A percentile compares a stretch with the other conserved stretches of the same genome.
phyloP scores from a whole-genome alignment of 2,113 vertebrate species.

The Lamprotornis superbus region DNA sequence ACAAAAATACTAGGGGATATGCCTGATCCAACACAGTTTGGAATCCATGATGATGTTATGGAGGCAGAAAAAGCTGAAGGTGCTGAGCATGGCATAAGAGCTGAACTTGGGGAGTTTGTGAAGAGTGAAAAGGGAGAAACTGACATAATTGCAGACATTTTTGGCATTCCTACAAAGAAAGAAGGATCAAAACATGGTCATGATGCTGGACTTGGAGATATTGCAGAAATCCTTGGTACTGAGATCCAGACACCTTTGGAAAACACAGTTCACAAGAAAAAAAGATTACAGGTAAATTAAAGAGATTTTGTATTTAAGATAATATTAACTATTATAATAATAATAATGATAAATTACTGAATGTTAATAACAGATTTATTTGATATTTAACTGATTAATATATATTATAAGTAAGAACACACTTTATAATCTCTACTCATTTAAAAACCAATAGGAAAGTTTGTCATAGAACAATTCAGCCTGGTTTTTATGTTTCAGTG shows the following conservation, averaged over 20 bases:
- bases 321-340: background rate
- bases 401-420: background rate
- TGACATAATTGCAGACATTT: constrained; percentile 87
- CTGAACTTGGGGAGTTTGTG: constrained; percentile 82
- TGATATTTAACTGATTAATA: background rate
- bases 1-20: constrained; percentile 97
- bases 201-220: constrained; percentile 91
- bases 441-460: background rate
- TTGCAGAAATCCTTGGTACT: constrained; percentile 86
- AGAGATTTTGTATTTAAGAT: background rate
- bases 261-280: constrained; percentile 87
- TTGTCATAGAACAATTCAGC: background rate
- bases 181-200: constrained; percentile 85
- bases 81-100: constrained; percentile 70
- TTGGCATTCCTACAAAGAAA: constrained; percentile 86
- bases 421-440: background rate
- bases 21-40: constrained; percentile 98
- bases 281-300: constrained; percentile 82
- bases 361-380: background rate
- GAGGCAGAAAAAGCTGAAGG: constrained; percentile 88
- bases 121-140: constrained; percentile 84
- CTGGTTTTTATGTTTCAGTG: background rate
- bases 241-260: constrained; percentile 85
- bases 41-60: constrained; percentile 90
- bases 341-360: background rate